Conservation (phyloP, 35 echinoderm and acorn worm species). For the Apostichopus californicus region DNA sequence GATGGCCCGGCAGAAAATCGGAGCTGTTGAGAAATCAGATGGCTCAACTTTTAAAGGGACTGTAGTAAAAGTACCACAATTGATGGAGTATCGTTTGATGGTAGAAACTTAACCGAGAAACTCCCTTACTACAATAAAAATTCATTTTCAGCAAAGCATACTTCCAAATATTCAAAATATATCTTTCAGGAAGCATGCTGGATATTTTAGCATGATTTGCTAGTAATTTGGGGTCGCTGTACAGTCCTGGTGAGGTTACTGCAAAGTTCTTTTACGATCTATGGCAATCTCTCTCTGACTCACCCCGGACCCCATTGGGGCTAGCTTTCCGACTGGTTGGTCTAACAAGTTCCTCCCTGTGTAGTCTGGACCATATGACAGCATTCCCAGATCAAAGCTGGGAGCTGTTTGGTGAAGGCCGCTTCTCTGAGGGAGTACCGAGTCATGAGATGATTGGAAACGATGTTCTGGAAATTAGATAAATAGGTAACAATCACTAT, state of each 20-base stretch:
- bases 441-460: slow-evolving; percentile 52
- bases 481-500: not conserved
- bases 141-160: too few relatives aligned
- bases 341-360: slow-evolving; percentile 56
- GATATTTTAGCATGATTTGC: too few relatives aligned
- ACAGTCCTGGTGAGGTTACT: too few relatives aligned
- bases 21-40: slow-evolving; percentile 23
- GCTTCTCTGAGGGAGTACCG: slow-evolving; percentile 12
- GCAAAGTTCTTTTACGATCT: too few relatives aligned
- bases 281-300: not conserved
- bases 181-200: too few relatives aligned
- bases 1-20: slow-evolving; percentile 61
- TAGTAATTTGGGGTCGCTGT: too few relatives aligned
- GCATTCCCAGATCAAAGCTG: slow-evolving; percentile 58
- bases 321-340: slow-evolving; percentile 61
- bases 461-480: slow-evolving; percentile 34
- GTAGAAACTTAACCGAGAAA: too few relatives aligned
- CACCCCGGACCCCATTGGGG: slow-evolving; percentile 79
- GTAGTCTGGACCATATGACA: slow-evolving; percentile 49
- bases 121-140: too few relatives aligned
- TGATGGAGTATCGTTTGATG: too few relatives aligned
- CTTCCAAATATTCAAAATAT: too few relatives aligned
- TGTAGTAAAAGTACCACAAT: too few relatives aligned
- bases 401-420: slow-evolving; percentile 32
- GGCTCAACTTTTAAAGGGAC: not conserved